Conservation (phyloP, 2,888 invertebrate species). For the Sialis lutaria region DNA sequence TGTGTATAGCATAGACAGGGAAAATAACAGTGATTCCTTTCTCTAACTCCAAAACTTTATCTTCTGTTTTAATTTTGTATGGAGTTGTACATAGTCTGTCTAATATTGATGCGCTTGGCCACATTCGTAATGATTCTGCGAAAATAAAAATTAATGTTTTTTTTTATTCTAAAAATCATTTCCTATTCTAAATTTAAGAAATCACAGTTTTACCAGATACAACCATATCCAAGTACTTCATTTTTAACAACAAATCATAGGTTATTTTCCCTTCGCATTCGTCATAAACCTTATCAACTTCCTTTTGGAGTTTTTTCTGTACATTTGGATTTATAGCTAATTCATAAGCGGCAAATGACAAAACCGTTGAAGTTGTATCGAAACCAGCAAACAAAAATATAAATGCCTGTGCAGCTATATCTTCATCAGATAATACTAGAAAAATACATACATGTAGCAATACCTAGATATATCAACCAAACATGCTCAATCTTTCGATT, state of each 20-base stretch:
- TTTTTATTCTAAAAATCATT: too few relatives aligned
- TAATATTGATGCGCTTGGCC: constrained; percentile 27
- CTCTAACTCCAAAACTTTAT: constrained; percentile 9
- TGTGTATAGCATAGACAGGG: constrained; percentile 23
- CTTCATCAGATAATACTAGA: background rate
- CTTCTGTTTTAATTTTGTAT: constrained; percentile 24
- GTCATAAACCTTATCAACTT: constrained; percentile 30
- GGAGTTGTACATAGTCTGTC: constrained; percentile 32
- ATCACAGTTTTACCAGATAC: constrained; percentile 23
- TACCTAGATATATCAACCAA: too few relatives aligned
- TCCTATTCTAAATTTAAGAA: too few relatives aligned
- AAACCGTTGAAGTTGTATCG: background rate
- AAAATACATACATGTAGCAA: background rate
- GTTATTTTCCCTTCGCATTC: constrained; percentile 25
- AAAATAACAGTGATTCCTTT: constrained; percentile 20
- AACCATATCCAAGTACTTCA: constrained; percentile 39
- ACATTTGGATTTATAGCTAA: constrained; percentile 36
- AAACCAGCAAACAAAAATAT: constrained; percentile 1
- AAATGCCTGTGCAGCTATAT: constrained; percentile 1
- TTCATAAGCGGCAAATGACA: background rate
- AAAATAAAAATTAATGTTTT: constrained; percentile 3
- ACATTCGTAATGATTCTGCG: constrained; percentile 30
- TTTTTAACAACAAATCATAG: constrained; percentile 28
- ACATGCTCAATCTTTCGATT: too few relatives aligned
- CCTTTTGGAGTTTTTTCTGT: constrained; percentile 32